Conservation (phyloP, 2,888 invertebrate species). For the Apocheima hispidaria region DNA sequence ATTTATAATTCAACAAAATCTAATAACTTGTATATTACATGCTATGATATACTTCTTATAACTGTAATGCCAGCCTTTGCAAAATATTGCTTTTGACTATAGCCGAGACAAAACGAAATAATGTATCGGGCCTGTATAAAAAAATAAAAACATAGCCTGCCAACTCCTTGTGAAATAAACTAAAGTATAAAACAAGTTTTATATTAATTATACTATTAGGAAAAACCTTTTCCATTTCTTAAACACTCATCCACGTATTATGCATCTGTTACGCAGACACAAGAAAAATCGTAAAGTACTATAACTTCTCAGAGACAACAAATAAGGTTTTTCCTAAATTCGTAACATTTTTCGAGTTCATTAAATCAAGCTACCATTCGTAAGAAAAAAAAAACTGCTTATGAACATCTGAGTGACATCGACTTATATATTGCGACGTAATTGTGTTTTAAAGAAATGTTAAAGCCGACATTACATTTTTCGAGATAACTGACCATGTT, state of each 20-base stretch:
- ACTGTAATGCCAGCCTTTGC: constrained; percentile 41
- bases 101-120: background rate
- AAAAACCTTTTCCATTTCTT: background rate
- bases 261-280: too few species aligned
- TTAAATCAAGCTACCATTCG: background rate
- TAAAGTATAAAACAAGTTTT: background rate
- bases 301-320: background rate
- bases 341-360: background rate
- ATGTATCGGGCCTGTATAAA: background rate
- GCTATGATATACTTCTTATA: constrained; percentile 41
- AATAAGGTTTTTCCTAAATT: background rate
- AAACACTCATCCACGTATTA: too few species aligned
- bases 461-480: constrained; percentile 36
- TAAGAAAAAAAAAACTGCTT: background rate
- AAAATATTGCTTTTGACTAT: constrained; percentile 15
- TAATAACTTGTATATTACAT: constrained; percentile 44
- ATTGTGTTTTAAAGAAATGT: background rate
- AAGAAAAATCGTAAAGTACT: too few species aligned
- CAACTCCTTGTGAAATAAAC: background rate
- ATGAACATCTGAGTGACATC: background rate
- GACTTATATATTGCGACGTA: background rate
- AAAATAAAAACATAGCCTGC: background rate
- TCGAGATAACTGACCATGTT: constrained; percentile 43
- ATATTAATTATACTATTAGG: background rate
- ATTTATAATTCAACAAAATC: constrained; percentile 52